These are phyloP conservation scores for Drosophila koepferae DNA, from an alignment of 2,888 invertebrate species.

Conservation along the genomic window DNA sequence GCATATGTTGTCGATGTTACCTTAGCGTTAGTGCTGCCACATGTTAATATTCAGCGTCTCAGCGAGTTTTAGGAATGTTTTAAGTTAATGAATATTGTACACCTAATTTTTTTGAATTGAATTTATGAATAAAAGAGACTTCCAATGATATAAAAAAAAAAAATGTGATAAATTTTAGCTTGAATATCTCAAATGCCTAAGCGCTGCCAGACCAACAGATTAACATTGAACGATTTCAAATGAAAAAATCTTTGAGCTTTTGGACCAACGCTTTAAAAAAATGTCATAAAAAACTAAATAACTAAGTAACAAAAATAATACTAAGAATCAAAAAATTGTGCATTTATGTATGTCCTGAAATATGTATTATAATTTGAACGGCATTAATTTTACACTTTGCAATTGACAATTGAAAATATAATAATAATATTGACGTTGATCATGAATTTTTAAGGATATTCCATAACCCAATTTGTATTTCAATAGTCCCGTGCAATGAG, in stretches of 20 bases:
- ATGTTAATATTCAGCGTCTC: background rate
- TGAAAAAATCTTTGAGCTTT: background rate
- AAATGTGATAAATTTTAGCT: background rate
- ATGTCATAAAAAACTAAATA: no score
- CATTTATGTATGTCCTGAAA: no score
- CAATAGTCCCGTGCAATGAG: background rate
- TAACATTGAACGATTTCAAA: slow-evolving; percentile 6
- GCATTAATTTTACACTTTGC: no score
- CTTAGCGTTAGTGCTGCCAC: background rate
- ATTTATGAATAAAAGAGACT: background rate
- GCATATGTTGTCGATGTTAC: background rate
- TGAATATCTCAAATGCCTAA: background rate
- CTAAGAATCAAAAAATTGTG: no score
- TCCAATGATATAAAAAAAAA: no score
- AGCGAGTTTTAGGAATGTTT: background rate
- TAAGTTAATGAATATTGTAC: background rate
- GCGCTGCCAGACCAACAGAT: background rate
- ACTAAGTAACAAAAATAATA: no score
- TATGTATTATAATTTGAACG: no score
- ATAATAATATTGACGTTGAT: no score
- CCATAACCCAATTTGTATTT: no score
- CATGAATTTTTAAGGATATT: no score
- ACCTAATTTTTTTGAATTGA: background rate
- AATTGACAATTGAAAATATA: no score
- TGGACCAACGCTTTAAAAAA: no score